These are phyloP conservation scores for Coenonympha glycerion DNA, from an alignment of 2,888 invertebrate genomes.

Conservation along the genomic window DNA sequence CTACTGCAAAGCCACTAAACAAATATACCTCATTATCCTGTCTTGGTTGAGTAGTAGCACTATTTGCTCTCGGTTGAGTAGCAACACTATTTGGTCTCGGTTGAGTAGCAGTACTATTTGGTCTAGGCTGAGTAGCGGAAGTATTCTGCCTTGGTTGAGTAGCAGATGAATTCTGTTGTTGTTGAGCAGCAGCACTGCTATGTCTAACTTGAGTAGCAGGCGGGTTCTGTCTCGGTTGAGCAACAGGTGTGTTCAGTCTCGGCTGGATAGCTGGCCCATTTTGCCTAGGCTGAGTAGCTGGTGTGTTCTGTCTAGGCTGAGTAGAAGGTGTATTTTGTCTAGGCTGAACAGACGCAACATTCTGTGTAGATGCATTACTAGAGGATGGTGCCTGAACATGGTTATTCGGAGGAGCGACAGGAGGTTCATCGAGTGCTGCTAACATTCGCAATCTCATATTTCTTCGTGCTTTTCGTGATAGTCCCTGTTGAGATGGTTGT, in stretches of 20 bases:
- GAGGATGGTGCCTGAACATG: neutral
- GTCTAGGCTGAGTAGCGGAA: neutral
- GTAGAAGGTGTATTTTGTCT: neutral
- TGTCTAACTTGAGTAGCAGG: neutral
- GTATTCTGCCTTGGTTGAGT: neutral
- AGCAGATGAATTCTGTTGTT: neutral
- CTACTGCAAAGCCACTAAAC: neutral
- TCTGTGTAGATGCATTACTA: neutral
- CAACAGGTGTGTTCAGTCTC: neutral
- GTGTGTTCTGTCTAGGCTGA: neutral
- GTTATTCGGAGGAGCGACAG: neutral
- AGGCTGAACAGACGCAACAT: neutral
- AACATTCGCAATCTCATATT: neutral
- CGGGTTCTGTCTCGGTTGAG: neutral
- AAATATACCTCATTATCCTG: conserved; percentile 30
- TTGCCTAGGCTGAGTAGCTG: neutral
- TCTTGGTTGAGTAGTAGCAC: conserved; percentile 16
- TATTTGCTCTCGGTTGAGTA: neutral
- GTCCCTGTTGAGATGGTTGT: neutral
- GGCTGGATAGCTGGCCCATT: neutral
- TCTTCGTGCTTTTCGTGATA: neutral
- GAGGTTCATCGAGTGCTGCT: neutral
- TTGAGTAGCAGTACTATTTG: neutral
- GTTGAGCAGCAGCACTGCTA: neutral
- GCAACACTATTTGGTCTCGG: neutral